Conservation (phyloP, 2,113 vertebrate species). For the Heloderma charlesbogerti region DNA sequence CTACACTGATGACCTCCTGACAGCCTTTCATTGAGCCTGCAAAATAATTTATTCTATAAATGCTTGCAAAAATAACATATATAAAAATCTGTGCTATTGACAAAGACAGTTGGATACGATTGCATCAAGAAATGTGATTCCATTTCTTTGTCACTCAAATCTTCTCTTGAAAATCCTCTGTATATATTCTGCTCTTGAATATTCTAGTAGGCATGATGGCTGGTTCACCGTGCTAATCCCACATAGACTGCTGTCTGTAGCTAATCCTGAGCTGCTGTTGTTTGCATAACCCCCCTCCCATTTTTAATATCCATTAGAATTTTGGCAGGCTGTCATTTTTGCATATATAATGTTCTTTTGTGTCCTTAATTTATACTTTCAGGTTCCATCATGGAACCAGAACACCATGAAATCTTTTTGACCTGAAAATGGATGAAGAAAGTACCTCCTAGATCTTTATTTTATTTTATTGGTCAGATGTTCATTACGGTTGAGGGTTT, state of each 20-base stretch:
- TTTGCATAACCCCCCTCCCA: constrained; percentile 39
- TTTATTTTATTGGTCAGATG: not conserved
- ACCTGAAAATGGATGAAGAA: not conserved
- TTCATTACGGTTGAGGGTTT: not conserved
- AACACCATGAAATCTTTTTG: constrained; percentile 18
- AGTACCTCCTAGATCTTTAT: not conserved
- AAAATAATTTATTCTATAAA: constrained; percentile 13
- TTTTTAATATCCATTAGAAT: constrained; percentile 44
- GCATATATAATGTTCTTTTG: constrained; percentile 7
- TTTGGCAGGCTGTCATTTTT: constrained; percentile 23
- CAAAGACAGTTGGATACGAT: not conserved
- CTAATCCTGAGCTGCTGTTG: constrained; percentile 69
- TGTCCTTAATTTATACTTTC: not conserved
- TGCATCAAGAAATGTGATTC: constrained; percentile 38
- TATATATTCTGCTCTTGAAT: constrained; percentile 64
- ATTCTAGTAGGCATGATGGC: constrained; percentile 57
- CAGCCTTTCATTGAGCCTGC: constrained; percentile 26
- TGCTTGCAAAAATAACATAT: constrained; percentile 12
- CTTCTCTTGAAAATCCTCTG: constrained; percentile 62
- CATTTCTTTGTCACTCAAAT: constrained; percentile 57
- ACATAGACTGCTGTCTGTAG: constrained; percentile 65
- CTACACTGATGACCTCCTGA: not conserved
- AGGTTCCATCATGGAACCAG: constrained; percentile 27
- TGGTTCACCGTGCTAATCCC: constrained; percentile 68
- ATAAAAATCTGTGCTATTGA: constrained; percentile 24